A percentile compares a stretch with the other conserved stretches of the same genome.
Conservation (phyloP, 2,113 vertebrate species). For the Rynchops niger region DNA sequence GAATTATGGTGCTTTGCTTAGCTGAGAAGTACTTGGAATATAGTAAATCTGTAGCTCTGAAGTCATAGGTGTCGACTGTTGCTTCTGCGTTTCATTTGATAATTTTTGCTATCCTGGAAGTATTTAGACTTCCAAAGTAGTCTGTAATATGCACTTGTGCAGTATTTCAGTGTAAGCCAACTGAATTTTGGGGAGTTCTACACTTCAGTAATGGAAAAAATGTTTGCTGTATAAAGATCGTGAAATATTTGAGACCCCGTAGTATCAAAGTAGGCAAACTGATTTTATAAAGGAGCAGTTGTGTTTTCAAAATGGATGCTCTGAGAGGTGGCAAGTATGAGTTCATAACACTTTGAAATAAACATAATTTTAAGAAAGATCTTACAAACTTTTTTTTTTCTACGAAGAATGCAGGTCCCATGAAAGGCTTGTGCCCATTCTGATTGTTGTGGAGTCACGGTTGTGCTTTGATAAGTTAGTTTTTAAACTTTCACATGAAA, state of each 20-base stretch:
- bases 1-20: neutral
- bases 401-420: neutral
- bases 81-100: neutral
- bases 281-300: neutral
- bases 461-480: constrained; percentile 31
- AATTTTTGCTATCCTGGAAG: neutral
- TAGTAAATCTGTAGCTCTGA: neutral
- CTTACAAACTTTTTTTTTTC: neutral
- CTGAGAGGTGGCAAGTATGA: neutral
- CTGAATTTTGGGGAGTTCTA: neutral
- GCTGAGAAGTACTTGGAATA: neutral
- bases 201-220: neutral
- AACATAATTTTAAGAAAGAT: neutral
- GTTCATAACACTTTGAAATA: neutral
- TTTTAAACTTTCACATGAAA: constrained; percentile 23
- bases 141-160: neutral
- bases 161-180: neutral
- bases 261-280: neutral
- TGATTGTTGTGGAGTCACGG: neutral
- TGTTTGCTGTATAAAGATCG: neutral
- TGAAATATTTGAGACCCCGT: neutral
- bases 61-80: rapidly evolving
- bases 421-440: neutral
- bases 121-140: neutral
- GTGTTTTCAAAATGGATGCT: neutral